phyloP scores from a whole-genome alignment of 2,113 vertebrate species.

The Tricholaema leucomelas region DNA sequence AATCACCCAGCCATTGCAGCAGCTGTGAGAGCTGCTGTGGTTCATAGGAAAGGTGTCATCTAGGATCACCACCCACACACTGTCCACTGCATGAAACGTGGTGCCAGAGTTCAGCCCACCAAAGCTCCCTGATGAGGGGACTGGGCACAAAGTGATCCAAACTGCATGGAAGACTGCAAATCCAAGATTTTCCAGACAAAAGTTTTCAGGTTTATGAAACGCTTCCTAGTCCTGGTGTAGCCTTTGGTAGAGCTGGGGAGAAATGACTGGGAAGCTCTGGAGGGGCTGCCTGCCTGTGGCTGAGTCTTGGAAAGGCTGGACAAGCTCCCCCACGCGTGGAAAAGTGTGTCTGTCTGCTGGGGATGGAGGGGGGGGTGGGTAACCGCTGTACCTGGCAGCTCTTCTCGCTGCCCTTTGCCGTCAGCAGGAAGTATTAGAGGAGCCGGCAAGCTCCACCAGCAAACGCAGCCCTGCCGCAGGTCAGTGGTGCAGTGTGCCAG shows the following conservation, averaged over 20 bases:
- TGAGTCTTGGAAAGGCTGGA: rapidly evolving
- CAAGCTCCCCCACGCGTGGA: neutral
- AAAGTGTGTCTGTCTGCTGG: neutral
- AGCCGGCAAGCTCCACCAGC: no score
- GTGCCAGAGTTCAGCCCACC: neutral
- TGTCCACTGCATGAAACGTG: rapidly evolving
- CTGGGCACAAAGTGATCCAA: neutral
- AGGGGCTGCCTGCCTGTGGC: neutral
- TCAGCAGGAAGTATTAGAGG: neutral
- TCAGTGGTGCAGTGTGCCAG: neutral
- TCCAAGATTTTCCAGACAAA: neutral
- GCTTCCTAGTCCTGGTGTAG: neutral
- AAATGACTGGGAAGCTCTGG: neutral
- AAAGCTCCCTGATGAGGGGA: neutral
- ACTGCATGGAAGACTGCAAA: neutral
- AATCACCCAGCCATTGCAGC: neutral
- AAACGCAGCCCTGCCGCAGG: neutral
- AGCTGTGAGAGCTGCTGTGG: neutral
- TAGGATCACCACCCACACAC: neutral
- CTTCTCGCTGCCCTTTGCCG: neutral
- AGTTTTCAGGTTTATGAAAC: neutral
- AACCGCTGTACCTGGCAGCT: neutral
- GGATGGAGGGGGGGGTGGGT: no score
- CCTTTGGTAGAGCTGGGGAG: neutral
- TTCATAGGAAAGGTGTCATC: neutral